phyloP scores from a whole-genome alignment of 2,113 vertebrate genomes.

The Notechis scutatus region DNA sequence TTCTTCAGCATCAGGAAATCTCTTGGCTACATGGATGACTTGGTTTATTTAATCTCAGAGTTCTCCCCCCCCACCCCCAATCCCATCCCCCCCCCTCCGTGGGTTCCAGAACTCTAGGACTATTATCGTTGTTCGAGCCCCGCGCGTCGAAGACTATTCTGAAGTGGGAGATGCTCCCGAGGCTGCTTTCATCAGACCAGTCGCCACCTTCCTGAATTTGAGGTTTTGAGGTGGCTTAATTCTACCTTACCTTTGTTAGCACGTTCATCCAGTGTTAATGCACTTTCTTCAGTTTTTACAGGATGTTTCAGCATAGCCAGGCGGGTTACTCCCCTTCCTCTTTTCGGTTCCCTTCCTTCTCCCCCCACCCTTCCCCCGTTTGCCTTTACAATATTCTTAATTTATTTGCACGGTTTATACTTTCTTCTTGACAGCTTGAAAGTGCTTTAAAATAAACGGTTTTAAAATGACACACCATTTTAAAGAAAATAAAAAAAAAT shows the following conservation, averaged over 20 bases:
- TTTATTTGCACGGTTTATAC: slow-evolving; percentile 90
- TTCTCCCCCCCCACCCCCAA: slow-evolving; percentile 1
- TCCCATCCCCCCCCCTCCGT: slow-evolving; percentile 33
- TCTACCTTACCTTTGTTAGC: slow-evolving; percentile 65
- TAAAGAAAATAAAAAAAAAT: slow-evolving; percentile 67
- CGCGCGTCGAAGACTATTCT: slow-evolving; percentile 7
- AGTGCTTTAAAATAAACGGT: slow-evolving; percentile 75
- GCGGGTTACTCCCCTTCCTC: slow-evolving; percentile 65
- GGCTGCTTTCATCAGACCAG: slow-evolving; percentile 48
- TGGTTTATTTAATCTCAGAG: slow-evolving; percentile 59
- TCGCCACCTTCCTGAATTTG: slow-evolving; percentile 38
- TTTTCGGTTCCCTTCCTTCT: slow-evolving; percentile 64
- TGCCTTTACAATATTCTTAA: slow-evolving; percentile 81
- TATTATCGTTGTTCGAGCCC: background rate
- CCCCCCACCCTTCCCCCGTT: slow-evolving; percentile 63
- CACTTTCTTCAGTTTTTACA: slow-evolving; percentile 77
- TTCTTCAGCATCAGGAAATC: slow-evolving; percentile 40
- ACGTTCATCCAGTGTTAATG: slow-evolving; percentile 79
- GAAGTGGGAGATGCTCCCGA: slow-evolving; percentile 33
- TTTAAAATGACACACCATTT: slow-evolving; percentile 69
- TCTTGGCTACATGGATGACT: slow-evolving; percentile 55
- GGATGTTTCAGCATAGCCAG: slow-evolving; percentile 74
- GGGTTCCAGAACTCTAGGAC: slow-evolving; percentile 54
- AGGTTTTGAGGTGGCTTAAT: slow-evolving; percentile 65
- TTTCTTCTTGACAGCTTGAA: slow-evolving; percentile 73